Conservation (phyloP, 2,888 invertebrate species). For the Fragum sueziense region DNA sequence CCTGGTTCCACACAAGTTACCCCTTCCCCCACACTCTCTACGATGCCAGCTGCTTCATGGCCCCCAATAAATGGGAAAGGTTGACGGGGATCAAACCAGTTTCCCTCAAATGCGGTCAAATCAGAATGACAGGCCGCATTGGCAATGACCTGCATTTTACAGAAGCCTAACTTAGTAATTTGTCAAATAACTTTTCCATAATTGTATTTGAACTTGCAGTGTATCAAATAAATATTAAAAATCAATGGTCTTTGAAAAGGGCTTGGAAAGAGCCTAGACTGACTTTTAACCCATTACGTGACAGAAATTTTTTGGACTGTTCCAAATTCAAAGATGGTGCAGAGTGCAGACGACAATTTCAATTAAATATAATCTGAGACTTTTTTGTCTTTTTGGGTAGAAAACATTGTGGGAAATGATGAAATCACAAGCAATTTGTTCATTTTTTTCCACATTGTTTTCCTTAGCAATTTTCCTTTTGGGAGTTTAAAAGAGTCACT, state of each 20-base stretch:
- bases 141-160: constrained; percentile 35
- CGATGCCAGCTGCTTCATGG: constrained; percentile 96
- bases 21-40: constrained; percentile 97
- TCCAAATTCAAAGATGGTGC: too few species aligned
- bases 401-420: neutral
- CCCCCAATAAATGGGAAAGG: constrained; percentile 92
- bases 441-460: neutral
- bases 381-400: neutral
- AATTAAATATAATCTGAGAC: neutral
- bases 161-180: too few species aligned
- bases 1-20: constrained; percentile 90
- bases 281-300: too few species aligned
- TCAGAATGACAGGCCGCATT: constrained; percentile 52
- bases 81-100: constrained; percentile 32
- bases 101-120: constrained; percentile 36
- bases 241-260: neutral
- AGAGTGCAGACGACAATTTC: neutral
- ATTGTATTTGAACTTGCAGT: too few species aligned
- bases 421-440: neutral
- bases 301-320: too few species aligned
- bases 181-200: too few species aligned
- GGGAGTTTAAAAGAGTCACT: neutral
- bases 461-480: neutral
- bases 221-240: too few species aligned
- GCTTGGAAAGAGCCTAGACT: neutral